Evolutionary conservation across 1,140 invertebrate genomes (phyloP).

Genomic region (Octopus bimaculoides): DNA sequence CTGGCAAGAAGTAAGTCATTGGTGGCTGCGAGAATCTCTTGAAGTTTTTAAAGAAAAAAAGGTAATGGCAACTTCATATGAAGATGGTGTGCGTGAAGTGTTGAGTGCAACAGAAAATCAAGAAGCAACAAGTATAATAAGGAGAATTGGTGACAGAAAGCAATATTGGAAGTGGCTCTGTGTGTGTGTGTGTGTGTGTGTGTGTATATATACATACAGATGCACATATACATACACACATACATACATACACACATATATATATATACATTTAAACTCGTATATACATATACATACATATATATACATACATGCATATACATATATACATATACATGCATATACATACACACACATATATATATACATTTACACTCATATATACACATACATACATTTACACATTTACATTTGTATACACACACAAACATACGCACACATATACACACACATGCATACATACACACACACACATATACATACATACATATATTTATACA

Average conservation of each 20-base stretch:
- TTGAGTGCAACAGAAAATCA: too few species aligned
- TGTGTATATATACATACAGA: neutral
- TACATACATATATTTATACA: too few species aligned
- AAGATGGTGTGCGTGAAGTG: too few species aligned
- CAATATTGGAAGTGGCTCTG: too few species aligned
- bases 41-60: too few species aligned
- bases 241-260: neutral
- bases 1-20: too few species aligned
- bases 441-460: neutral
- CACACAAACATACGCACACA: slow-evolving; percentile 23
- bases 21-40: too few species aligned
- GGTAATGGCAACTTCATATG: too few species aligned
- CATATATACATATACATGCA: slow-evolving; percentile 22
- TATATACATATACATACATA: slow-evolving; percentile 16
- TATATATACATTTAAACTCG: neutral
- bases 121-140: too few species aligned
- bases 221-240: neutral
- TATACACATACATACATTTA: neutral
- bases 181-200: neutral
- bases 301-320: slow-evolving; percentile 28
- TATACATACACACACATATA: slow-evolving; percentile 22
- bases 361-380: neutral
- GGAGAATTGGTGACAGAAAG: too few species aligned
- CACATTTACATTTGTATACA: slow-evolving; percentile 2
- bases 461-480: too few species aligned